Percentiles rank a stretch among this genome's conserved stretches.
phyloP scores from a whole-genome alignment of 1,140 invertebrate genomes.

The Formica selysi region DNA sequence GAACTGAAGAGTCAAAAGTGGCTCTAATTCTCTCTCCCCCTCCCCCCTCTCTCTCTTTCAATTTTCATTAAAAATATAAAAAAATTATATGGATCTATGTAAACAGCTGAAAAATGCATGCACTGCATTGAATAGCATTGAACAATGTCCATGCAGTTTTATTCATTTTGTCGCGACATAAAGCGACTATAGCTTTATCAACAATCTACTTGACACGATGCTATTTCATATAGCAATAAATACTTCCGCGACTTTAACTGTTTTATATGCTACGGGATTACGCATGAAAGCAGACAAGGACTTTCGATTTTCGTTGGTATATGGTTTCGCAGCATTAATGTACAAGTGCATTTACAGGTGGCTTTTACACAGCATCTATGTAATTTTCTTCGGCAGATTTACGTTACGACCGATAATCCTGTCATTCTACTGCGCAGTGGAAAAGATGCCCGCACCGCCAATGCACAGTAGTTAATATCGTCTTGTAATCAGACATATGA shows the following conservation, averaged over 20 bases:
- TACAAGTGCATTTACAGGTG: constrained; percentile 5
- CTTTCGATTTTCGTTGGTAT: constrained; percentile 27
- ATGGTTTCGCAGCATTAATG: constrained; percentile 8
- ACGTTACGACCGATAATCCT: constrained; percentile 1
- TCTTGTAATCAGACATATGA: constrained; percentile 19
- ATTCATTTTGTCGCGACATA: constrained; percentile 8
- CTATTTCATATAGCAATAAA: constrained; percentile 10
- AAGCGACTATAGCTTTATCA: not conserved
- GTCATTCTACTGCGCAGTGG: not conserved
- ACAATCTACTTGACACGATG: not conserved
- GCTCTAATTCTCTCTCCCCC: too few relatives aligned
- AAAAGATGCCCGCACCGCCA: constrained; percentile 4
- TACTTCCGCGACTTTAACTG: not conserved
- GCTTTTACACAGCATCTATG: constrained; percentile 17
- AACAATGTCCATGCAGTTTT: constrained; percentile 23
- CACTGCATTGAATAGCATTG: not conserved
- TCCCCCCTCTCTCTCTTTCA: not conserved
- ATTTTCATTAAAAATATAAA: not conserved
- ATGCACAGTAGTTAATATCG: constrained; percentile 32
- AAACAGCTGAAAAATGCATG: not conserved
- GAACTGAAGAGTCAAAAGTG: not conserved
- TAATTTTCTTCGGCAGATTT: constrained; percentile 23
- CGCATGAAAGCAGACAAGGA: constrained; percentile 25
- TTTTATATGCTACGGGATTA: not conserved
- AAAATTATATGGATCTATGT: not conserved